phyloP scores from a whole-genome alignment of 2,888 invertebrate genomes.

The Drosophila mimetica region DNA sequence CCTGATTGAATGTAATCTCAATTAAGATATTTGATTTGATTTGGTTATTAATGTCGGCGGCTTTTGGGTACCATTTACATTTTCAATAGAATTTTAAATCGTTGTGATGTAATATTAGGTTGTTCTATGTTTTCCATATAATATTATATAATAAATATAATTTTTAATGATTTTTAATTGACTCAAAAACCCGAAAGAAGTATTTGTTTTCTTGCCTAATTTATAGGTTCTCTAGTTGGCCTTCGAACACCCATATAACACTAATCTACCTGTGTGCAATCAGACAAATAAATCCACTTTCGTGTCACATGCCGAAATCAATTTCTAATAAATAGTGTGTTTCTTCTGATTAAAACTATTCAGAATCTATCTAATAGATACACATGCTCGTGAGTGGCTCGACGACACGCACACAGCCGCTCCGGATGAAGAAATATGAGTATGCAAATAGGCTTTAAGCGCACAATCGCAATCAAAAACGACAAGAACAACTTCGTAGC shows the following conservation, averaged over 20 bases:
- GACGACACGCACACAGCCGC: conserved; percentile 49
- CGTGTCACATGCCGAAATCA: conserved; percentile 34
- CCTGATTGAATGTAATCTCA: conserved; percentile 43
- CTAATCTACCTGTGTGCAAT: conserved; percentile 25
- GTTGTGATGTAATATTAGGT: neutral
- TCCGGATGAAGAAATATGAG: conserved; percentile 73
- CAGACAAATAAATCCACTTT: conserved; percentile 30
- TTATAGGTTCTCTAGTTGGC: neutral
- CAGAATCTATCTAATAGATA: conserved; percentile 49
- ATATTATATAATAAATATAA: too few species aligned
- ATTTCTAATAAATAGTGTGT: conserved; percentile 54
- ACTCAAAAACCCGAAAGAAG: too few species aligned
- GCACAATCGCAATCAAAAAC: conserved; percentile 77
- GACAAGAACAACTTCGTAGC: conserved; percentile 61
- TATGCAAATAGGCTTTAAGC: conserved; percentile 78
- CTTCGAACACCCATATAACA: neutral
- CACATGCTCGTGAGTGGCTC: conserved; percentile 50
- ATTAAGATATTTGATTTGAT: conserved; percentile 19
- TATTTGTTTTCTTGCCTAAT: neutral
- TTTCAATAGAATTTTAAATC: neutral
- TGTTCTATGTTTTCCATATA: too few species aligned
- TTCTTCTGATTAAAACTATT: conserved; percentile 67
- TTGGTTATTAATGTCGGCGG: conserved; percentile 14
- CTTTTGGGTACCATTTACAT: neutral
- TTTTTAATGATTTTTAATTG: too few species aligned